phyloP scores from a whole-genome alignment of 2,113 vertebrate genomes.

The Entomyzon cyanotis region DNA sequence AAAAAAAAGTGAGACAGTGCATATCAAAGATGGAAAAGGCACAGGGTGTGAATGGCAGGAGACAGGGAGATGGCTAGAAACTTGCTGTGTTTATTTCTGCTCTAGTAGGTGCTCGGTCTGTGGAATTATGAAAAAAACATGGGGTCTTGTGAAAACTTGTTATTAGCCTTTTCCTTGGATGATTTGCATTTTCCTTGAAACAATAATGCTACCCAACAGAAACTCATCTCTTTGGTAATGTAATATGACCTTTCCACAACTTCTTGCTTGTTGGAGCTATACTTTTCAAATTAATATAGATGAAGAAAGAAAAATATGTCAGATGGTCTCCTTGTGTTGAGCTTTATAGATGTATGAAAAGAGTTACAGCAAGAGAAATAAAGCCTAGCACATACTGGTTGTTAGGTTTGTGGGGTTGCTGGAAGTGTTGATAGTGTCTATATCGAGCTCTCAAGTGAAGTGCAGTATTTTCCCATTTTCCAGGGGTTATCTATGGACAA shows the following conservation, averaged over 20 bases:
- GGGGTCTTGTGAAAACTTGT: not conserved
- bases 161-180: not conserved
- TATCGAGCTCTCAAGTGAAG: not conserved
- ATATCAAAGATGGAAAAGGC: not conserved
- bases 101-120: not conserved
- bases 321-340: not conserved
- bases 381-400: not conserved
- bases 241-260: not conserved
- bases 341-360: not conserved
- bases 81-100: not conserved
- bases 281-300: not conserved
- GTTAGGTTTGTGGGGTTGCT: not conserved
- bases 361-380: not conserved
- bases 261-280: not conserved
- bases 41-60: not conserved
- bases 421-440: not conserved
- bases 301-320: not conserved
- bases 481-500: not conserved
- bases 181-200: not conserved
- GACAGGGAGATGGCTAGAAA: not conserved
- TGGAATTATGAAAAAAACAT: not conserved
- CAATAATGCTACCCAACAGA: not conserved
- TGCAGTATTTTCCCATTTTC: not conserved
- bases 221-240: not conserved
- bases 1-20: not conserved